Evolutionary conservation across 2,888 invertebrate species (phyloP).

Genomic region (Sycophila texana): DNA sequence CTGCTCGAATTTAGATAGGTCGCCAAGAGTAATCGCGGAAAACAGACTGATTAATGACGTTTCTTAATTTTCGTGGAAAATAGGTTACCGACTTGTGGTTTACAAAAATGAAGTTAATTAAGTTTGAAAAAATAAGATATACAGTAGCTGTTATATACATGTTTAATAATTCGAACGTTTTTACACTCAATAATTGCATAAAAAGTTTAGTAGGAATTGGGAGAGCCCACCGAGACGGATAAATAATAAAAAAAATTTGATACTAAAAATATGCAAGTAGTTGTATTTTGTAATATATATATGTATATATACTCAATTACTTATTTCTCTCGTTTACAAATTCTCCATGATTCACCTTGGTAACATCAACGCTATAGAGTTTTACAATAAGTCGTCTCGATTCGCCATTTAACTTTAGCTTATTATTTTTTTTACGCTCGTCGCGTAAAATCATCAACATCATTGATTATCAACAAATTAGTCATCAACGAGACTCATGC

Average conservation of each 20-base stretch:
- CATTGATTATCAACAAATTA: conserved; percentile 36
- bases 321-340: conserved; percentile 26
- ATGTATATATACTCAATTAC: conserved; percentile 37
- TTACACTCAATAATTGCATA: too few relatives aligned
- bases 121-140: too few relatives aligned
- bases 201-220: background rate
- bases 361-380: too few relatives aligned
- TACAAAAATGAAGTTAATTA: too few relatives aligned
- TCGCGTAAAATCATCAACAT: conserved; percentile 15
- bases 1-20: too few relatives aligned
- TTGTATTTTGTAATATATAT: conserved; percentile 48
- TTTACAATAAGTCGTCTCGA: background rate
- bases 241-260: conserved; percentile 64
- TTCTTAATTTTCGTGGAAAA: too few relatives aligned
- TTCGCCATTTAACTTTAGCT: background rate
- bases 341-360: background rate
- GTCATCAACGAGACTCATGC: conserved; percentile 3
- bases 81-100: too few relatives aligned
- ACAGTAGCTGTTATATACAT: too few relatives aligned
- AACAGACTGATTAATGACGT: too few relatives aligned
- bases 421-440: background rate
- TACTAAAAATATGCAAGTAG: conserved; percentile 56
- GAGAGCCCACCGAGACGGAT: conserved; percentile 59
- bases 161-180: too few relatives aligned
- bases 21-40: too few relatives aligned